Conservation (phyloP, 2,888 invertebrate genomes). For the Erpobdella octoculata region DNA sequence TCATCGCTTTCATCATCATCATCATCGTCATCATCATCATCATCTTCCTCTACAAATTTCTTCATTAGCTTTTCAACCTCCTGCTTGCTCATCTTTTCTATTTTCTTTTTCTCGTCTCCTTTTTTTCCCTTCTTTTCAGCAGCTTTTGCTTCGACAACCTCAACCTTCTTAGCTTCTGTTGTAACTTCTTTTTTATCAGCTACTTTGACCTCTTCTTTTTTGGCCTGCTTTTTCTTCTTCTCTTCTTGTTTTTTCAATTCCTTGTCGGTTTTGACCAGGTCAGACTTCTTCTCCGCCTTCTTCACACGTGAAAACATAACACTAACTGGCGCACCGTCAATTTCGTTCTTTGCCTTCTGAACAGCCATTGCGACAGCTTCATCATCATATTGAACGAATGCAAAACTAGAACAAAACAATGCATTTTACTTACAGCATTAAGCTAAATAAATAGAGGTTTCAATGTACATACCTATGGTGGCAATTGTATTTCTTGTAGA, state of each 20-base stretch:
- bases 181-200: neutral
- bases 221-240: slow-evolving; percentile 1
- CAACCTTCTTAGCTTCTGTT: neutral
- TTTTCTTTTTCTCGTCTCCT: neutral
- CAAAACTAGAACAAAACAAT: neutral
- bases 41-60: neutral
- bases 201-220: neutral
- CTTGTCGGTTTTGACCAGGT: neutral
- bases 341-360: neutral
- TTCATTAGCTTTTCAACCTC: slow-evolving; percentile 1
- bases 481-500: neutral
- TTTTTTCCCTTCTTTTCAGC: neutral
- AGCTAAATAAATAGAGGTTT: neutral
- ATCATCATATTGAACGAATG: slow-evolving; percentile 5
- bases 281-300: neutral
- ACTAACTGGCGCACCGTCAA: neutral
- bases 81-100: neutral
- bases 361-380: neutral
- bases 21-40: slow-evolving; percentile 11
- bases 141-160: neutral
- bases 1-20: slow-evolving; percentile 27
- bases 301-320: neutral
- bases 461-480: neutral
- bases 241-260: neutral
- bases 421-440: neutral